These are phyloP conservation scores for Gobio occitaniae DNA, from an alignment of 2,797 vertebrate genomes.

Conservation along the genomic window DNA sequence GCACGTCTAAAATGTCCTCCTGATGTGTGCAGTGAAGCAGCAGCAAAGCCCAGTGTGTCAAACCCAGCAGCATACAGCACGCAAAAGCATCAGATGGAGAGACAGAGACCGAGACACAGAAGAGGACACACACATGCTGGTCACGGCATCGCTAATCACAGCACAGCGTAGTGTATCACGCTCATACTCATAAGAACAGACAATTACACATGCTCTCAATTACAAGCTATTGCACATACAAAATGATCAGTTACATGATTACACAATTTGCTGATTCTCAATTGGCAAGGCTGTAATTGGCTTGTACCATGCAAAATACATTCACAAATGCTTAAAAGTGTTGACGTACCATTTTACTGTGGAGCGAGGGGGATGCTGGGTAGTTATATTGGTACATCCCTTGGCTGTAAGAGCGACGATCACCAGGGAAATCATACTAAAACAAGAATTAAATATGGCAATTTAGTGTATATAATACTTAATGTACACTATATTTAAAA, in stretches of 20 bases:
- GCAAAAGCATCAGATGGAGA: slow-evolving; percentile 38
- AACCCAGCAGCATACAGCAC: slow-evolving; percentile 60
- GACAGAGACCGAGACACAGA: slow-evolving; percentile 35
- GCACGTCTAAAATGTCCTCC: slow-evolving; percentile 98
- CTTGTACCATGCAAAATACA: not conserved
- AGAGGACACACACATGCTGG: slow-evolving; percentile 30
- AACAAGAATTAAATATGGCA: slow-evolving; percentile 48
- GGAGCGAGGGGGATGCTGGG: slow-evolving; percentile 88
- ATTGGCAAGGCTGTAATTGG: not conserved
- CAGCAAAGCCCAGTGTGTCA: slow-evolving; percentile 66
- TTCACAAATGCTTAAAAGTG: not conserved
- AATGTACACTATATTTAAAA: not conserved
- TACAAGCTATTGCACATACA: slow-evolving; percentile 37
- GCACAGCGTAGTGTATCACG: not conserved
- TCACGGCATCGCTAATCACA: slow-evolving; percentile 27
- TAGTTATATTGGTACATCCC: slow-evolving; percentile 91
- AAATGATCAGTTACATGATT: not conserved
- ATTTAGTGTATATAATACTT: not conserved
- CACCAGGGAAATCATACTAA: slow-evolving; percentile 92
- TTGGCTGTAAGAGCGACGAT: slow-evolving; percentile 86
- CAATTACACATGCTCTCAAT: slow-evolving; percentile 17
- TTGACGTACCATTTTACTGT: slow-evolving; percentile 91
- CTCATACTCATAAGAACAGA: slow-evolving; percentile 4
- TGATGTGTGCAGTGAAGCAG: slow-evolving; percentile 80
- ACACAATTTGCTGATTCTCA: not conserved